These are phyloP conservation scores for Drepana falcataria DNA, from an alignment of 2,888 invertebrate genomes.

Conservation along the genomic window DNA sequence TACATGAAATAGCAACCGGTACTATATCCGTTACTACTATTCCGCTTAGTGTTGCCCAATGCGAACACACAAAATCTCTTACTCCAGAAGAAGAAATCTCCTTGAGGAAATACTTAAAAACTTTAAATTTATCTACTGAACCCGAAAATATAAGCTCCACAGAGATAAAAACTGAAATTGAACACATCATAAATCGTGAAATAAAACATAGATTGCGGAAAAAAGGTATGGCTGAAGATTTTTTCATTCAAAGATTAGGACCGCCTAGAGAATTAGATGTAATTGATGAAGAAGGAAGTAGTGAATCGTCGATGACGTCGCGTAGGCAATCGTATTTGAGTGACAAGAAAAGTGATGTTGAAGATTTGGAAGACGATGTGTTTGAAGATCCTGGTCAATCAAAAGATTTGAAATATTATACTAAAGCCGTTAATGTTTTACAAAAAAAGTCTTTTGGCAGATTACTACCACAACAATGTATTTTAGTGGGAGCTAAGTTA, in stretches of 20 bases:
- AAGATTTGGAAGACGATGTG: conserved; percentile 73
- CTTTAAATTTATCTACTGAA: conserved; percentile 75
- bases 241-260: conserved; percentile 63
- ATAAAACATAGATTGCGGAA: conserved; percentile 60
- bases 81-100: conserved; percentile 79
- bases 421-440: conserved; percentile 28
- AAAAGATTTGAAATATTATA: conserved; percentile 25
- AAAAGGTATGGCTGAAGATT: conserved; percentile 61
- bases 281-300: conserved; percentile 87
- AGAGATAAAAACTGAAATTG: conserved; percentile 68
- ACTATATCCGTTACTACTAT: conserved; percentile 59
- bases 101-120: conserved; percentile 74
- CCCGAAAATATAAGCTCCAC: conserved; percentile 53
- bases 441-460: conserved; percentile 51
- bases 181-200: conserved; percentile 65
- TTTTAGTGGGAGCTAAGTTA: conserved; percentile 81
- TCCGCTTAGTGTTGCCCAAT: conserved; percentile 60
- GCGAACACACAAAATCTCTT: conserved; percentile 59
- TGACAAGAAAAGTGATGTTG: conserved; percentile 66
- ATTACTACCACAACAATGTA: conserved; percentile 66
- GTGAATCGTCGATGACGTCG: conserved; percentile 80
- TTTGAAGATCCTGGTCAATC: conserved; percentile 55
- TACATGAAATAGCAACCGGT: conserved; percentile 47
- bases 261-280: conserved; percentile 85
- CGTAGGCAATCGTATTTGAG: conserved; percentile 73